phyloP scores from a whole-genome alignment of 2,888 invertebrate genomes.

The Lithophane socia region DNA sequence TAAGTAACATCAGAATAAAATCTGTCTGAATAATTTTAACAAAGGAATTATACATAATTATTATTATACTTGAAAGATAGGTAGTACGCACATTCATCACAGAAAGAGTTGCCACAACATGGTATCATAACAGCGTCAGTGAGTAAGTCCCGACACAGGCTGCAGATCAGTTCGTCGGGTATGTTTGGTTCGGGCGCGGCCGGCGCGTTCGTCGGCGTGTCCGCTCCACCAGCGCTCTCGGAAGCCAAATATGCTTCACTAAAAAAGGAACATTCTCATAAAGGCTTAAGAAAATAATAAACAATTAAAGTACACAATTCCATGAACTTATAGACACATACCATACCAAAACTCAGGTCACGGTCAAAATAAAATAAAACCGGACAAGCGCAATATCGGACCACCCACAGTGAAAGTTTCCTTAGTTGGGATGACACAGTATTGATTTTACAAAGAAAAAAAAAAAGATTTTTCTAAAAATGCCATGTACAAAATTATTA shows the following conservation, averaged over 20 bases:
- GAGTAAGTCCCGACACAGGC: conserved; percentile 97
- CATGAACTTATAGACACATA: neutral
- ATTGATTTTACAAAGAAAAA: too few relatives aligned
- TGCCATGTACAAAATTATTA: too few relatives aligned
- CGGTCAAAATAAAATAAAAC: neutral
- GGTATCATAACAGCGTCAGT: conserved; percentile 99
- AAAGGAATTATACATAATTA: neutral
- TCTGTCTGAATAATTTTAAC: neutral
- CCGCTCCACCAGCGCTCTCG: conserved; percentile 90
- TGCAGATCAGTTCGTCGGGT: conserved; percentile 97
- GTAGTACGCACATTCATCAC: conserved; percentile 96
- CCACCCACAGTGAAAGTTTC: neutral
- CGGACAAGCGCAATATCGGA: neutral
- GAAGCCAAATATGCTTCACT: conserved; percentile 95
- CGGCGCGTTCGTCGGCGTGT: conserved; percentile 91
- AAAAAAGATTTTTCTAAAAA: too few relatives aligned
- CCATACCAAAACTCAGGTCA: neutral
- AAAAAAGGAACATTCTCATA: conserved; percentile 58
- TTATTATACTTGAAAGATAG: neutral
- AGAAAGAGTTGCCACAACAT: conserved; percentile 99
- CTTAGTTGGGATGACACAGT: neutral
- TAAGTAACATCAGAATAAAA: neutral
- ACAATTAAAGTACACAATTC: neutral
- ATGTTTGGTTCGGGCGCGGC: conserved; percentile 94
- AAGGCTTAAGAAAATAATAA: neutral